These are phyloP conservation scores for Eclectus roratus DNA, from an alignment of 2,113 vertebrate genomes.

Conservation along the genomic window DNA sequence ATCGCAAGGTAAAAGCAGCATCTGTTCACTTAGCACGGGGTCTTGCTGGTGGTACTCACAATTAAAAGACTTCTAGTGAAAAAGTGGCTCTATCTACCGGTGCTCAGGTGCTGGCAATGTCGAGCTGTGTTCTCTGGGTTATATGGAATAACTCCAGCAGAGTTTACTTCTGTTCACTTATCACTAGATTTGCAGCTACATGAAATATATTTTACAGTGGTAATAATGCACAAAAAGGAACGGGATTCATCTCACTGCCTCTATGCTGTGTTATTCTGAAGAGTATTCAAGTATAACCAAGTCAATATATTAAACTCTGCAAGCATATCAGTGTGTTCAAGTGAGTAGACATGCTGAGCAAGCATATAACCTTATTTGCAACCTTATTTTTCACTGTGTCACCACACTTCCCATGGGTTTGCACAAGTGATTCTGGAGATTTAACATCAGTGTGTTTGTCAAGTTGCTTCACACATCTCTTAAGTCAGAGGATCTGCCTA, in stretches of 20 bases:
- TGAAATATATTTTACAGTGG: not conserved
- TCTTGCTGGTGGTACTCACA: not conserved
- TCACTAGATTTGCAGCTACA: not conserved
- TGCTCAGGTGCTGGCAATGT: not conserved
- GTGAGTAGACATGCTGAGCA: not conserved
- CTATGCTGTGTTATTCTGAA: not conserved
- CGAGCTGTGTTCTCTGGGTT: not conserved
- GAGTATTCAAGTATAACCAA: not conserved
- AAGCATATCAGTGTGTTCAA: not conserved
- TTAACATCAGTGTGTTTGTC: not conserved
- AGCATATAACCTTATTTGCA: not conserved
- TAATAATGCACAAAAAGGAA: not conserved
- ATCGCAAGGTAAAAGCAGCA: not conserved
- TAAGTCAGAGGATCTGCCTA: not conserved
- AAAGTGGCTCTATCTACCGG: not conserved
- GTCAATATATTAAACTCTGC: not conserved
- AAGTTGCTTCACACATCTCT: not conserved
- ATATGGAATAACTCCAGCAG: not conserved
- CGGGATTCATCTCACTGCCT: not conserved
- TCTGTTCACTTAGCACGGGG: not conserved
- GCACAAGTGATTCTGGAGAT: not conserved
- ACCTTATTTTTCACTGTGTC: not conserved
- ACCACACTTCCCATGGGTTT: not conserved
- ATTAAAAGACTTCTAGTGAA: not conserved
- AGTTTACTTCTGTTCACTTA: not conserved